phyloP scores from a whole-genome alignment of 1,140 invertebrate species.

The Bombus cullumanus region DNA sequence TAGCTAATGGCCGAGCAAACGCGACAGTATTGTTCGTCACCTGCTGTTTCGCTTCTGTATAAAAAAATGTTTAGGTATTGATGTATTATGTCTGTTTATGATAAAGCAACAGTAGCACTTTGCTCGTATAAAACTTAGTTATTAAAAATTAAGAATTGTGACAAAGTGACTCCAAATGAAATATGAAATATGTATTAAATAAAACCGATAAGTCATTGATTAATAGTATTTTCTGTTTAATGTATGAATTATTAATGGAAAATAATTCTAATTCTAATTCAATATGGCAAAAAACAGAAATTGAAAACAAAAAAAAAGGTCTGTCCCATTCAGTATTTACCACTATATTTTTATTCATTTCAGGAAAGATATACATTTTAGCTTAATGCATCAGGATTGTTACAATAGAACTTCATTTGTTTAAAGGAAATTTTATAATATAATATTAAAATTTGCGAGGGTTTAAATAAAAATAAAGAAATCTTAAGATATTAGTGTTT shows the following conservation, averaged over 20 bases:
- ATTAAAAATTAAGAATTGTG: not conserved
- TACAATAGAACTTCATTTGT: not conserved
- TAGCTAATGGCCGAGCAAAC: slow-evolving; percentile 78
- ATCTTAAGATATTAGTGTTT: too few relatives aligned
- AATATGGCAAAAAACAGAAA: slow-evolving; percentile 12
- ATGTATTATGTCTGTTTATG: not conserved
- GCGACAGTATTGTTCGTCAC: slow-evolving; percentile 83
- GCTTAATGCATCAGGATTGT: not conserved
- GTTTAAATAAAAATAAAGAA: too few relatives aligned
- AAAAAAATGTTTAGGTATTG: slow-evolving; percentile 48
- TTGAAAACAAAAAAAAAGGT: slow-evolving; percentile 59
- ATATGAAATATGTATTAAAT: not conserved
- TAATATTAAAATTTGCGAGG: too few relatives aligned
- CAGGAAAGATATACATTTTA: not conserved
- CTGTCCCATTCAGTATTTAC: slow-evolving; percentile 81
- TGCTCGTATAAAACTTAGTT: not conserved
- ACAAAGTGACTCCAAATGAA: not conserved
- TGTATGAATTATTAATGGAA: not conserved
- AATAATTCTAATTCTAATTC: not conserved
- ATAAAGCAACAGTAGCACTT: not conserved
- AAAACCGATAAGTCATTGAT: too few relatives aligned
- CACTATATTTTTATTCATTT: slow-evolving; percentile 15
- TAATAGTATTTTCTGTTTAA: not conserved
- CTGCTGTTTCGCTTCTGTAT: slow-evolving; percentile 83
- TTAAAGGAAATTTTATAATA: not conserved